A percentile compares a stretch with the other conserved stretches of the same genome.
These are phyloP conservation scores for Microcebus ravelobensis DNA, from an alignment of 2,113 vertebrate species.

Conservation along the genomic window DNA sequence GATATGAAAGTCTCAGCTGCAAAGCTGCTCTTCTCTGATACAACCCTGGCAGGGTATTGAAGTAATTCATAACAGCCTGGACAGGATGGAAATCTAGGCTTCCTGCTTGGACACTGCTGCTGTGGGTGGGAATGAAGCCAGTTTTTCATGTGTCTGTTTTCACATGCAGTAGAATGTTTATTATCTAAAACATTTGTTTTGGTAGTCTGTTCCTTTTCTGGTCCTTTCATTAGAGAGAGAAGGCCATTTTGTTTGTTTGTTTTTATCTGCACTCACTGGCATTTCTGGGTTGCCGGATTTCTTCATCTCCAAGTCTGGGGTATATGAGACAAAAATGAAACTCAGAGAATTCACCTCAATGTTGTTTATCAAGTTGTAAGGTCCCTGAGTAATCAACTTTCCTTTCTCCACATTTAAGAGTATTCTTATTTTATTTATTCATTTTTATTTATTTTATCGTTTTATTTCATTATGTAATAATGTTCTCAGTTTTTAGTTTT, in stretches of 20 bases:
- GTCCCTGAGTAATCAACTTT: background rate
- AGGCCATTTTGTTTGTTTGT: background rate
- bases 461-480: background rate
- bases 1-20: background rate
- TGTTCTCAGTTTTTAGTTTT: background rate
- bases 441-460: background rate
- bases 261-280: background rate
- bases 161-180: background rate
- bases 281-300: background rate
- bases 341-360: background rate
- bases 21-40: background rate
- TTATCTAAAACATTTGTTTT: background rate
- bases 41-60: background rate
- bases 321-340: background rate
- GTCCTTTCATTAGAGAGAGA: background rate
- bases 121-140: background rate
- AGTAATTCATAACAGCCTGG: background rate
- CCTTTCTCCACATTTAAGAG: background rate
- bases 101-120: background rate
- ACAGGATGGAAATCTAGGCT: background rate
- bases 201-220: background rate
- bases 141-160: background rate
- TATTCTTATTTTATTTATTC: background rate
- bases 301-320: background rate
- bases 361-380: background rate